A percentile compares a stretch with the other conserved stretches of the same genome.
phyloP scores from a whole-genome alignment of 2,797 vertebrate species.

The Cynopterus sphinx region DNA sequence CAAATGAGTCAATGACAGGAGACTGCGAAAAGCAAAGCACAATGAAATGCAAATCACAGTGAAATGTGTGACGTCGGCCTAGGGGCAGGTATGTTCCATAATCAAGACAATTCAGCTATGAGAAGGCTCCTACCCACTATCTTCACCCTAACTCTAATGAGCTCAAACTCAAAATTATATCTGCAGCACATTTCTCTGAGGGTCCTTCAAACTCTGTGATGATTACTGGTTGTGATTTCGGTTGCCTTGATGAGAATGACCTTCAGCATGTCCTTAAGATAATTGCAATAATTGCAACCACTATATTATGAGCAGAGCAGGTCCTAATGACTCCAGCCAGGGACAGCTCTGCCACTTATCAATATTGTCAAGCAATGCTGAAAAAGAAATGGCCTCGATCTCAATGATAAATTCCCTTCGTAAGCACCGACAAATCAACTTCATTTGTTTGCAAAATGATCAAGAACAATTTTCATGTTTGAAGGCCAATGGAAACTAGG shows the following conservation, averaged over 20 bases:
- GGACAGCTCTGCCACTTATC: background rate
- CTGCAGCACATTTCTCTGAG: background rate
- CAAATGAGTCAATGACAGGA: background rate
- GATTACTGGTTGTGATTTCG: slow-evolving; percentile 48
- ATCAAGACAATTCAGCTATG: slow-evolving; percentile 29
- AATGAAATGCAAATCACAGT: background rate
- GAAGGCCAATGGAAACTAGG: background rate
- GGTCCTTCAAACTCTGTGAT: slow-evolving; percentile 55
- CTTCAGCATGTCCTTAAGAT: slow-evolving; percentile 42
- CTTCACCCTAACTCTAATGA: slow-evolving; percentile 50
- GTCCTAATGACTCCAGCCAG: background rate
- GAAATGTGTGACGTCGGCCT: background rate
- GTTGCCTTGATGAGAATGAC: slow-evolving; percentile 52
- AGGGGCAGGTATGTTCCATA: background rate
- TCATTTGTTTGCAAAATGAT: background rate
- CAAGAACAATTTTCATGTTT: background rate
- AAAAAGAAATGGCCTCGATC: background rate
- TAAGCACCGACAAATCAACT: background rate
- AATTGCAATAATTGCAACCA: background rate
- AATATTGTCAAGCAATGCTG: background rate
- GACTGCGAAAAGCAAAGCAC: background rate
- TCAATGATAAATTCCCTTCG: background rate
- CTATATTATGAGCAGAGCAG: background rate
- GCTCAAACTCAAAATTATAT: slow-evolving; percentile 52
- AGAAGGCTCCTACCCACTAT: slow-evolving; percentile 30